These are phyloP conservation scores for Zaprionus africanus DNA, from an alignment of 1,140 invertebrate genomes.

Conservation along the genomic window DNA sequence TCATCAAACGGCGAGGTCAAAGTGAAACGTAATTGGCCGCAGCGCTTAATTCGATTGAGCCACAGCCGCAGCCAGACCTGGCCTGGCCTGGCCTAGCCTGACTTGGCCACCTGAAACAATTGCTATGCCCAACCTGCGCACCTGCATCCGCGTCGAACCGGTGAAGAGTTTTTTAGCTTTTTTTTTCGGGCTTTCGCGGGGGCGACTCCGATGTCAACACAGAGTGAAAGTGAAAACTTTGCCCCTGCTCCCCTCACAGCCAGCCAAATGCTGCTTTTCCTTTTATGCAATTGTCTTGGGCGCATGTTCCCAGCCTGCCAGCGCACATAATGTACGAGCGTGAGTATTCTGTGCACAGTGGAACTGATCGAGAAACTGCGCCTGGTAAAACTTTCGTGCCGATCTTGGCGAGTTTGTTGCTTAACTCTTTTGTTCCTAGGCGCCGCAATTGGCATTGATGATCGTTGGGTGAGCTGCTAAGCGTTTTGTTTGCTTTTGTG, in stretches of 20 bases:
- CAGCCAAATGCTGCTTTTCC: conserved; percentile 46
- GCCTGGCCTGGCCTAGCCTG: neutral
- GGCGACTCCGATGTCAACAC: conserved; percentile 66
- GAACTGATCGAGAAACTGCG: conserved; percentile 47
- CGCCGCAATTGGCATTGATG: conserved; percentile 69
- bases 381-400: conserved; percentile 61
- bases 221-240: conserved; percentile 78
- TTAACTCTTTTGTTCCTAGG: conserved; percentile 41
- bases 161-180: conserved; percentile 14
- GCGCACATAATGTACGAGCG: conserved; percentile 43
- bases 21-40: conserved; percentile 79
- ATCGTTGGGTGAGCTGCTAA: conserved; percentile 55
- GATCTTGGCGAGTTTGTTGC: conserved; percentile 61
- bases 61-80: conserved; percentile 22
- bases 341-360: conserved; percentile 55
- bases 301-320: conserved; percentile 59
- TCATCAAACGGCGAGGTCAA: conserved; percentile 70
- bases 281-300: conserved; percentile 73
- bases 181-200: conserved; percentile 46
- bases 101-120: conserved; percentile 36
- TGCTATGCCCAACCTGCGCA: conserved; percentile 56
- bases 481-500: conserved; percentile 70
- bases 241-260: neutral
- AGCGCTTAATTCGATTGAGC: conserved; percentile 75
- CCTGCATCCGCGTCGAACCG: conserved; percentile 17